Percentiles rank a stretch among this genome's conserved stretches.
These are phyloP conservation scores for Agonopterix arenella DNA, from an alignment of 2,888 invertebrate species.

Conservation along the genomic window DNA sequence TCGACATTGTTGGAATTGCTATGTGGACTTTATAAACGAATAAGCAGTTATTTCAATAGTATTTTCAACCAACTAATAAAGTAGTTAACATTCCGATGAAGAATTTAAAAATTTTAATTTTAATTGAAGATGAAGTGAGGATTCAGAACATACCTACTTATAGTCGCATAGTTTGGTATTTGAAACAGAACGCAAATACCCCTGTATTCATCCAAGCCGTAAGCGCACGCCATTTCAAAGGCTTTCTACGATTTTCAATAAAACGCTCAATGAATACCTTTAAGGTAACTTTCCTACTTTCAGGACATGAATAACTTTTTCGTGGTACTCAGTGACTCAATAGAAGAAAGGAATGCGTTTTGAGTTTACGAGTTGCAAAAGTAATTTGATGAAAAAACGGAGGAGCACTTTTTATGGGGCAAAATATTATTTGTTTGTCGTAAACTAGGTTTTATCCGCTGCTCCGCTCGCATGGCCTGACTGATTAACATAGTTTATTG, in stretches of 20 bases:
- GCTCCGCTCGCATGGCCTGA: background rate
- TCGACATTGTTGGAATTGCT: no score
- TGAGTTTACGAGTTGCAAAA: no score
- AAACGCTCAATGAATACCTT: constrained; percentile 49
- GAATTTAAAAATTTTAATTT: no score
- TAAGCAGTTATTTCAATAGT: no score
- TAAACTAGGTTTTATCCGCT: background rate
- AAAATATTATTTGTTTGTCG: background rate
- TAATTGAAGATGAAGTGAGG: no score
- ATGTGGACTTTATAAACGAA: no score
- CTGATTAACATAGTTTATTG: no score
- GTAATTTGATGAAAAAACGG: no score
- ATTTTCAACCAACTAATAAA: no score
- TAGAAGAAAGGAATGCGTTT: no score
- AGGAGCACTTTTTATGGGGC: no score
- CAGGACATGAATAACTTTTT: constrained; percentile 43
- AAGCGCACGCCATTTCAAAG: constrained; percentile 41
- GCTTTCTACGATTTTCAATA: constrained; percentile 52
- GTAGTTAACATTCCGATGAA: no score
- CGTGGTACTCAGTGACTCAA: background rate
- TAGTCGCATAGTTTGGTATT: constrained; percentile 13
- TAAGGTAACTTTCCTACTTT: constrained; percentile 23
- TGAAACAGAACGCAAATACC: constrained; percentile 21
- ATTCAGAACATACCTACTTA: background rate
- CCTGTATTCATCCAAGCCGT: constrained; percentile 28